A percentile compares a stretch with the other conserved stretches of the same genome.
Evolutionary conservation across 1,140 invertebrate species (phyloP).

Genomic region (Drosophila sp.): DNA sequence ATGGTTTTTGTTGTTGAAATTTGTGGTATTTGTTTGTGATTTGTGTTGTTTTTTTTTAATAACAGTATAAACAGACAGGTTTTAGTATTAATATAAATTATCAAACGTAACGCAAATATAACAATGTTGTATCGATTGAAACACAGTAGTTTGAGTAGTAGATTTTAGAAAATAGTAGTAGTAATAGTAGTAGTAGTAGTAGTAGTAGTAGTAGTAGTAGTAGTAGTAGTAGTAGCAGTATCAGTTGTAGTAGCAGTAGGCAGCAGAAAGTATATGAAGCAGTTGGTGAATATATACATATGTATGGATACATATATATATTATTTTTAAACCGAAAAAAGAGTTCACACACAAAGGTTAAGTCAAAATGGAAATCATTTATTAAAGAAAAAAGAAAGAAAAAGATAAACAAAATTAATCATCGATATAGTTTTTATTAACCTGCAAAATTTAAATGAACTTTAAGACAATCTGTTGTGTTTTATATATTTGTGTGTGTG

Average conservation of each 20-base stretch:
- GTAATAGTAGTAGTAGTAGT: no score
- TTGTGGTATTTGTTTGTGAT: slow-evolving; percentile 31
- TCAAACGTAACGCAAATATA: slow-evolving; percentile 43
- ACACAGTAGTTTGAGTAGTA: slow-evolving; percentile 41
- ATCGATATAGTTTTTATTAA: slow-evolving; percentile 43
- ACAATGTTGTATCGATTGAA: slow-evolving; percentile 21
- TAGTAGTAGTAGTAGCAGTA: slow-evolving; percentile 41
- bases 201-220: slow-evolving; percentile 35
- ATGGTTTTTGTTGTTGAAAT: slow-evolving; percentile 28
- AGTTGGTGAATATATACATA: slow-evolving; percentile 39
- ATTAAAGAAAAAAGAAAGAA: slow-evolving; percentile 62
- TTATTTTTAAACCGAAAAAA: slow-evolving; percentile 62
- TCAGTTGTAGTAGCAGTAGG: slow-evolving; percentile 52
- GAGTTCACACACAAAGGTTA: slow-evolving; percentile 69
- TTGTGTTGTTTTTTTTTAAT: slow-evolving; percentile 11
- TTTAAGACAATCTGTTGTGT: slow-evolving; percentile 34
- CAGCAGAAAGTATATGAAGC: slow-evolving; percentile 53
- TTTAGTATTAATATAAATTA: slow-evolving; percentile 6
- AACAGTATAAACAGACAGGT: slow-evolving; percentile 1
- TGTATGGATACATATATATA: slow-evolving; percentile 19
- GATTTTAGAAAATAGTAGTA: slow-evolving; percentile 25
- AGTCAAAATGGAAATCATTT: slow-evolving; percentile 47
- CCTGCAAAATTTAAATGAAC: slow-evolving; percentile 40
- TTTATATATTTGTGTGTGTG: slow-evolving; percentile 2
- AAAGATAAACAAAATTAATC: slow-evolving; percentile 72